phyloP scores from a whole-genome alignment of 2,113 vertebrate species.

The Hiodon alosoides region DNA sequence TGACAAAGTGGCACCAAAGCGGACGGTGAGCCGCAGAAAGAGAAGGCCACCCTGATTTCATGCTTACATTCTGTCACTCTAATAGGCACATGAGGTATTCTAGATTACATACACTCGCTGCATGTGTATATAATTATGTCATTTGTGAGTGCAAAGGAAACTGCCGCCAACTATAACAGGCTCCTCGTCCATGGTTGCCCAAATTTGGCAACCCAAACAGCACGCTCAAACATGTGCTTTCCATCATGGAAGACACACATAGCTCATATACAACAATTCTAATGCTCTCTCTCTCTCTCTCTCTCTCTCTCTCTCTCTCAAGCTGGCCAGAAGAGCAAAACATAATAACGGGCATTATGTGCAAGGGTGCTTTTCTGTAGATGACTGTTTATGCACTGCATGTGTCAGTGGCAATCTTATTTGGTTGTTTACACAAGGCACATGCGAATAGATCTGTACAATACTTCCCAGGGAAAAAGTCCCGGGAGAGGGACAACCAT shows the following conservation, averaged over 20 bases:
- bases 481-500: neutral
- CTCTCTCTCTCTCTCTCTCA: no score
- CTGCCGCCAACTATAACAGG: constrained; percentile 32
- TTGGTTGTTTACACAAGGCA: neutral
- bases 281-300: constrained; percentile 25
- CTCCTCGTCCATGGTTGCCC: constrained; percentile 28
- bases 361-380: no score
- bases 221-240: neutral
- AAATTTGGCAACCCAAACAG: constrained; percentile 41
- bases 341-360: no score
- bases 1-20: neutral
- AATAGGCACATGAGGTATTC: constrained; percentile 18
- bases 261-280: constrained; percentile 30
- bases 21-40: neutral
- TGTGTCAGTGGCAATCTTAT: neutral
- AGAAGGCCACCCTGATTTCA: constrained; percentile 45
- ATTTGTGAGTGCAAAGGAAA: constrained; percentile 39
- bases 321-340: no score
- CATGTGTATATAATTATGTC: constrained; percentile 50
- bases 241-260: neutral
- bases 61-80: constrained; percentile 49
- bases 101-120: constrained; percentile 34
- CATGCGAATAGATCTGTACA: neutral
- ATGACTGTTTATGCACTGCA: no score
- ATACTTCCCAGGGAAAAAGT: neutral